These are phyloP conservation scores for Platalea minor DNA, from an alignment of 2,797 vertebrate species.

Conservation along the genomic window DNA sequence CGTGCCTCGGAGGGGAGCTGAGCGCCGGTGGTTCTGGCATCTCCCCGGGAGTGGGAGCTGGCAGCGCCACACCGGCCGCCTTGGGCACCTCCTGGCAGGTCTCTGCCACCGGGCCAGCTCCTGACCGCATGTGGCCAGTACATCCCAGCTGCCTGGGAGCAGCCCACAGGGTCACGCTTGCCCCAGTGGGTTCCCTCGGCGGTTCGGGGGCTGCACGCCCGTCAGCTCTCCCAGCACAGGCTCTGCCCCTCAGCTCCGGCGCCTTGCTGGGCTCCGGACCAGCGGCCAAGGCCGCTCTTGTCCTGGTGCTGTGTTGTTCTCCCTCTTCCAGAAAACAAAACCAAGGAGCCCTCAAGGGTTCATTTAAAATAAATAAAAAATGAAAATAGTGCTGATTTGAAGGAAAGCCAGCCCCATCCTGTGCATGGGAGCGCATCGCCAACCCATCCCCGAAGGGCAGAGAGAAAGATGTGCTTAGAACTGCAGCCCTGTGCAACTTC, in stretches of 20 bases:
- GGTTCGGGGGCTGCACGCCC: fast-evolving
- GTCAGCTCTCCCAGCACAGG: background rate
- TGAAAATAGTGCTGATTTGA: constrained; percentile 34
- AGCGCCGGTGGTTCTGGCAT: fast-evolving
- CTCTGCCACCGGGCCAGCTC: fast-evolving
- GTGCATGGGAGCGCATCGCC: background rate
- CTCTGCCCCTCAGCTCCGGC: background rate
- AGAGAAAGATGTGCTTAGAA: constrained; percentile 67
- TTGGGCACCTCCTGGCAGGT: background rate
- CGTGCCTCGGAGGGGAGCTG: background rate
- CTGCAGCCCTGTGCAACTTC: constrained; percentile 67
- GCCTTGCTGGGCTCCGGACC: background rate
- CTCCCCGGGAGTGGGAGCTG: background rate
- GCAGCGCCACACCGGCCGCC: fast-evolving
- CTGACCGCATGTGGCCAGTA: fast-evolving
- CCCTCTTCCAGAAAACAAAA: constrained; percentile 29
- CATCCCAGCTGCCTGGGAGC: fast-evolving
- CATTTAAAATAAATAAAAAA: constrained; percentile 63
- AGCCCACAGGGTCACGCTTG: fast-evolving
- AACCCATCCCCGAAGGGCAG: constrained; percentile 57
- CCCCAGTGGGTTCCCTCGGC: fast-evolving
- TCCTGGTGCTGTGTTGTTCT: background rate
- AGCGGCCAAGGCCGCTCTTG: background rate
- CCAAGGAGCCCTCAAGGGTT: constrained; percentile 50
- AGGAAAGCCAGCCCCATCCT: constrained; percentile 32